Evolutionary conservation across 1,140 invertebrate genomes (phyloP), one percentile per base, ranked within the genome.

Genomic region (Gryon sp.): DNA sequence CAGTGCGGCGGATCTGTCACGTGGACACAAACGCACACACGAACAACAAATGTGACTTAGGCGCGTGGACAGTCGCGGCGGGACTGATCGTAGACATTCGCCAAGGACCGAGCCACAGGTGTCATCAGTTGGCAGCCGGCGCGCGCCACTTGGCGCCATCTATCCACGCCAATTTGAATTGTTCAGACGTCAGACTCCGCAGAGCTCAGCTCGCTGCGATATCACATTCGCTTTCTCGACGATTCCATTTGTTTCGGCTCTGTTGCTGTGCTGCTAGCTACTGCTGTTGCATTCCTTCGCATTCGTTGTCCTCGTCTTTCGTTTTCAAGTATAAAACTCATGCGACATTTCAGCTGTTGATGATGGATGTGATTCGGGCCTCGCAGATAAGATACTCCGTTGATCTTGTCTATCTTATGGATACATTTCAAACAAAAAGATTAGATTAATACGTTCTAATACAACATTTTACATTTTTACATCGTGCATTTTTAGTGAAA

Each of bases 21-120:
- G 65, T 70, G 68, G 78, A 66, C 66, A 59, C 28, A 46, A 65
- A 72, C 69, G 48, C 76, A 78, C 75, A 55, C 50, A 69, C 63
- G 36, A 65, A 43, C 36, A 69, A 73, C 55, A 73, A n/a, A 65
- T 65, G 19, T 75, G 45, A 85, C 70, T 69, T 74, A 60, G 63
- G 79, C 84, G 82, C 81, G 84, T 83, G 83, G 82, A 86, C 80
- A 82, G 85, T 83, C 83, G 86, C 83, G 84, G 73, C 81, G 80
- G 82, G 79, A 88, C 86, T 87, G 85, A 86, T 81, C 76, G 79
- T 70, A 80, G 79, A 76, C 55, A 70, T 63, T 63, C 40, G 59
- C 50, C 8, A 24, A 63, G 38, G 68, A 70, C 78, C 79, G 78
- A 86, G 84, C 86, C 80, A 88, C 85, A 87, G 86, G 86, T 87